Percentiles rank a stretch among this genome's conserved stretches.
Evolutionary conservation across 2,797 vertebrate genomes (phyloP).

Genomic region (Pantherophis alleghaniensis): DNA sequence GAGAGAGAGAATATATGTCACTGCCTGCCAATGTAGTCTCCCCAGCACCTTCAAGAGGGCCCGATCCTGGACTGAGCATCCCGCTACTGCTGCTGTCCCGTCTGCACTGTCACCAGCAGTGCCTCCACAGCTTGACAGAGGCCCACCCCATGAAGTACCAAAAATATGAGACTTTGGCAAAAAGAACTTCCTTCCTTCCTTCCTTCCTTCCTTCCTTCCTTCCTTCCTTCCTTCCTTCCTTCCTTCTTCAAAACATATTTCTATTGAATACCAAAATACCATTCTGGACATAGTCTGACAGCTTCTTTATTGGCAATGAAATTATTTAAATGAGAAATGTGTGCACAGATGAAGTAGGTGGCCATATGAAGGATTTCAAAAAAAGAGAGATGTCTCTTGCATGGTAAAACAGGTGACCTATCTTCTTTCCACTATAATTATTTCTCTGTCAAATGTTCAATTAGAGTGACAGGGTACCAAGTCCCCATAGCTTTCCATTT

Average conservation of each 20-base stretch:
- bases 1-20: not conserved
- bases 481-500: conserved; percentile 52
- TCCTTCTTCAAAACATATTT: not conserved
- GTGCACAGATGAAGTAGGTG: conserved; percentile 9
- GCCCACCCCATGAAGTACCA: no score
- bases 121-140: no score
- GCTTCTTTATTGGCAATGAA: not conserved
- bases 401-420: not conserved
- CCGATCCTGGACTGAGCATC: no score
- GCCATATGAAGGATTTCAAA: not conserved
- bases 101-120: no score
- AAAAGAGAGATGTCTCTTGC: conserved; percentile 35
- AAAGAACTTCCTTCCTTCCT: not conserved
- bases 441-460: conserved; percentile 47
- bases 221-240: not conserved
- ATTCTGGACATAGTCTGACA: conserved; percentile 32
- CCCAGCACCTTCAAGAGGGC: no score
- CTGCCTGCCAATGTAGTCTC: not conserved
- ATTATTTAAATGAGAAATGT: conserved; percentile 15
- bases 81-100: no score
- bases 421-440: conserved; percentile 41
- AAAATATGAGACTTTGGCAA: not conserved
- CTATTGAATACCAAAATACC: conserved; percentile 1
- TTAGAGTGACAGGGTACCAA: conserved; percentile 33
- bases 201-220: not conserved